Evolutionary conservation across 2,888 invertebrate genomes (phyloP).

Genomic region (Caenorhabditis macrosperma): DNA sequence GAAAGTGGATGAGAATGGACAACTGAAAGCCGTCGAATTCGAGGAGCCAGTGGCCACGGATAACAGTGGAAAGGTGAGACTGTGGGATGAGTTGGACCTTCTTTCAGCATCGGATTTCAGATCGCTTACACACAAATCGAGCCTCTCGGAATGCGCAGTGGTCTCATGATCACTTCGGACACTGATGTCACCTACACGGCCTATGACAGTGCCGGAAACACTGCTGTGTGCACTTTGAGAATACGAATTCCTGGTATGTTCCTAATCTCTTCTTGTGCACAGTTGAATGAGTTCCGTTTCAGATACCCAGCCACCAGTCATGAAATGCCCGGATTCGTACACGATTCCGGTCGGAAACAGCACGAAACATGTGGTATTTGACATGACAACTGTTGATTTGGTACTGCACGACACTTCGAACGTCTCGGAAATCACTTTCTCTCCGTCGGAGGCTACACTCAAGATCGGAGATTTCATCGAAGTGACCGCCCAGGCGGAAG

Average conservation of each 20-base stretch:
- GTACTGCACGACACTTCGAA: conserved; percentile 79
- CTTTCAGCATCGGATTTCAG: too few species aligned
- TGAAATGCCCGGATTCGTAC: conserved; percentile 80
- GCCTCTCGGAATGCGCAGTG: conserved; percentile 87
- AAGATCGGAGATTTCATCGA: conserved; percentile 65
- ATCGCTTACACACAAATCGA: conserved; percentile 93
- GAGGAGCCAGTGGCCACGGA: conserved; percentile 95
- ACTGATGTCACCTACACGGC: conserved; percentile 87
- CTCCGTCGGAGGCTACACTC: conserved; percentile 72
- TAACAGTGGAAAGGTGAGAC: conserved; percentile 86
- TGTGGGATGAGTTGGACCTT: background rate
- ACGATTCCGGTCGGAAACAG: conserved; percentile 70
- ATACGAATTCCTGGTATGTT: conserved; percentile 84
- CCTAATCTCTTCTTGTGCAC: background rate
- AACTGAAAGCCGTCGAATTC: conserved; percentile 92
- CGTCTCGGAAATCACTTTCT: conserved; percentile 74
- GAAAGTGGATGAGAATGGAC: conserved; percentile 87
- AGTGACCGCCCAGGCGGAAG: conserved; percentile 74
- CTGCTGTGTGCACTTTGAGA: conserved; percentile 95
- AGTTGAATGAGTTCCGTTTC: too few species aligned
- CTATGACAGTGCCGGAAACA: conserved; percentile 96
- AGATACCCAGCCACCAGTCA: conserved; percentile 79
- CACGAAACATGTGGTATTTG: conserved; percentile 73
- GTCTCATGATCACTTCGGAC: conserved; percentile 70
- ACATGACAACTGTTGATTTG: conserved; percentile 74